Conservation (phyloP, 2,113 vertebrate species). For the Geococcyx californianus region DNA sequence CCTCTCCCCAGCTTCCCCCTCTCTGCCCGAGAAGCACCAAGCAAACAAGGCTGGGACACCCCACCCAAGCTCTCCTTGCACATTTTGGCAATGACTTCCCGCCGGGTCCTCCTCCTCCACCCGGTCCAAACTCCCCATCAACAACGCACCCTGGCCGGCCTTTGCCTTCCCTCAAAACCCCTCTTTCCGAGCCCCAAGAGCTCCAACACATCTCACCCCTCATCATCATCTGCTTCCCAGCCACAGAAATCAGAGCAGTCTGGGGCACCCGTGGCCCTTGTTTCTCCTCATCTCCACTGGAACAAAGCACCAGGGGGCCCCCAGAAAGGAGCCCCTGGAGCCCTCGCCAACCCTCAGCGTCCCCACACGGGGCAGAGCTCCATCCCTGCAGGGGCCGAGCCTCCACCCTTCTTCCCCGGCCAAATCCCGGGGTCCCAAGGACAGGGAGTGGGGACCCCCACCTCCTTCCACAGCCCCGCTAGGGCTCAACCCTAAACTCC, state of each 20-base stretch:
- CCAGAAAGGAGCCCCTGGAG: background rate
- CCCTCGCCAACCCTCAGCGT: background rate
- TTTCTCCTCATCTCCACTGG: background rate
- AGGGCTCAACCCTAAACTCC: background rate
- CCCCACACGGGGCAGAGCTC: background rate
- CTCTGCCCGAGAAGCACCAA: background rate
- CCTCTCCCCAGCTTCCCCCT: background rate
- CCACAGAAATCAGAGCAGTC: background rate
- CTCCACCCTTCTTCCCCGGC: background rate
- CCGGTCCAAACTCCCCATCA: constrained; percentile 5
- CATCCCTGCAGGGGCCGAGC: too few species aligned
- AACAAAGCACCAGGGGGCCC: background rate
- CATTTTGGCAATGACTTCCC: background rate
- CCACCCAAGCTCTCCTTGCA: constrained; percentile 29
- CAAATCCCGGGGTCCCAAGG: background rate
- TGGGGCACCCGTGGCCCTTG: background rate
- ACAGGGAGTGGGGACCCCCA: background rate
- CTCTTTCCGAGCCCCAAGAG: background rate
- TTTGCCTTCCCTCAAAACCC: background rate
- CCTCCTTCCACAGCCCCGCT: background rate
- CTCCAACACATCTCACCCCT: background rate
- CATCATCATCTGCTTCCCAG: background rate
- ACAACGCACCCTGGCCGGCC: background rate
- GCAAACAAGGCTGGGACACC: background rate
- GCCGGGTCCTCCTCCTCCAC: background rate